Conservation (phyloP, 2,888 invertebrate genomes). For the Cyclophora punctaria region DNA sequence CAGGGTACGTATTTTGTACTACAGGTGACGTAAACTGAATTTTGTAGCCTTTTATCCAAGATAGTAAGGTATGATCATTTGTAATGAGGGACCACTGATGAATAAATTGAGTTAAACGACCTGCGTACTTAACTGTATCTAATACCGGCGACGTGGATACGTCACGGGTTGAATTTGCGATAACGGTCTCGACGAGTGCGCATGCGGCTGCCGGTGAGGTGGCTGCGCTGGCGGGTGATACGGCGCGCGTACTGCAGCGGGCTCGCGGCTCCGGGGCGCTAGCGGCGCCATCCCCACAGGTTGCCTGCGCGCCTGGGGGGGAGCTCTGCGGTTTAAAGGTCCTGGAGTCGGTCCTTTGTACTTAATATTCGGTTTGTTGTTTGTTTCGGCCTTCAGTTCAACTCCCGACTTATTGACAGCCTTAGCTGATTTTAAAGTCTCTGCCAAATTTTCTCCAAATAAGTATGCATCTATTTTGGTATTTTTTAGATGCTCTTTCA, state of each 20-base stretch:
- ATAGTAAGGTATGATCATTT: background rate
- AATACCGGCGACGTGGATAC: background rate
- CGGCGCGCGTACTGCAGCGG: background rate
- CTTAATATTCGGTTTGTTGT: background rate
- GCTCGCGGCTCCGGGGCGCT: background rate
- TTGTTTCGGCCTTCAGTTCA: background rate
- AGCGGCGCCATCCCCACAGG: too few species aligned
- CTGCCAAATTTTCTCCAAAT: background rate
- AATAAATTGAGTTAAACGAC: background rate
- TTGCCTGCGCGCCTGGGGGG: background rate
- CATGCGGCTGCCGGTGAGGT: background rate
- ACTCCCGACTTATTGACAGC: background rate
- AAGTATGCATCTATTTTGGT: background rate
- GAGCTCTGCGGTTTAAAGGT: conserved; percentile 2
- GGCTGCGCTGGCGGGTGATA: background rate
- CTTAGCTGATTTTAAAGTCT: background rate
- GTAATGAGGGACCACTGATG: background rate
- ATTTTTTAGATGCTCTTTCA: background rate
- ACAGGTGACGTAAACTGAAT: background rate
- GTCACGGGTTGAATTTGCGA: background rate
- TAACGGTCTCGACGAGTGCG: background rate
- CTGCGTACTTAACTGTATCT: conserved; percentile 2
- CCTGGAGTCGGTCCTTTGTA: background rate
- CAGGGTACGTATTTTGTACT: background rate
- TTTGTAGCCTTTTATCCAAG: conserved; percentile 1